Conservation (phyloP, 2,797 vertebrate genomes). For the Argentina silus region DNA sequence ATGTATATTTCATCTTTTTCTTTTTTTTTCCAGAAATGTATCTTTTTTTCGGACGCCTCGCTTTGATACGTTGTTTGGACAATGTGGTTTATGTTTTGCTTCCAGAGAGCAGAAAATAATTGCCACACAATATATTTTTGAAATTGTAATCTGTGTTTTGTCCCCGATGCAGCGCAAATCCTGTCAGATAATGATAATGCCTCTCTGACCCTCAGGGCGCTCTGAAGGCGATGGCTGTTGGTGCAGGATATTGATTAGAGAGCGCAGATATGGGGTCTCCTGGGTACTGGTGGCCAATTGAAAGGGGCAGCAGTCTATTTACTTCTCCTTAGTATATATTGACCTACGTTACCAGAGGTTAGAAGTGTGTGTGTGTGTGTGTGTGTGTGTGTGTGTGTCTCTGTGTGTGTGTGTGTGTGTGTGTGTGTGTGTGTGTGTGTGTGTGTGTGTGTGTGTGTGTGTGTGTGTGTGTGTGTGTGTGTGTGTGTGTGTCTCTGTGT, state of each 20-base stretch:
- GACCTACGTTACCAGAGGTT: conserved; percentile 25
- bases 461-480: too few relatives aligned
- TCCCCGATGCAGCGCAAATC: conserved; percentile 39
- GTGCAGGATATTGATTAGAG: conserved; percentile 59
- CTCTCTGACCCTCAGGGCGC: conserved; percentile 48
- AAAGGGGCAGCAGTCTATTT: conserved; percentile 45
- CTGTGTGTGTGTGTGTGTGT: too few relatives aligned
- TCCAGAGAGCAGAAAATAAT: not conserved
- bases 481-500: too few relatives aligned
- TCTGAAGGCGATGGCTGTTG: conserved; percentile 43
- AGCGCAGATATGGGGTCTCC: conserved; percentile 39
- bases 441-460: too few relatives aligned
- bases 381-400: too few relatives aligned
- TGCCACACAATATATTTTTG: not conserved
- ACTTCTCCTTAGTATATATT: conserved; percentile 33
- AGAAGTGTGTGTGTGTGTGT: not conserved
- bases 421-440: too few relatives aligned
- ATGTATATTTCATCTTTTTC: not conserved
- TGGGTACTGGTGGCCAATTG: conserved; percentile 54
- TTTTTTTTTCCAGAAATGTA: too few relatives aligned
- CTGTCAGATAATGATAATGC: conserved; percentile 57
- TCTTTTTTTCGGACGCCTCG: too few relatives aligned
- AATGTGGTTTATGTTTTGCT: too few relatives aligned
- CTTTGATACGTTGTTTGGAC: too few relatives aligned
- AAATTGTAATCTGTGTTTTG: conserved; percentile 33